Evolutionary conservation across 2,888 invertebrate genomes (phyloP), one percentile per base, ranked within the genome.

Genomic region (Malacosoma neustria): DNA sequence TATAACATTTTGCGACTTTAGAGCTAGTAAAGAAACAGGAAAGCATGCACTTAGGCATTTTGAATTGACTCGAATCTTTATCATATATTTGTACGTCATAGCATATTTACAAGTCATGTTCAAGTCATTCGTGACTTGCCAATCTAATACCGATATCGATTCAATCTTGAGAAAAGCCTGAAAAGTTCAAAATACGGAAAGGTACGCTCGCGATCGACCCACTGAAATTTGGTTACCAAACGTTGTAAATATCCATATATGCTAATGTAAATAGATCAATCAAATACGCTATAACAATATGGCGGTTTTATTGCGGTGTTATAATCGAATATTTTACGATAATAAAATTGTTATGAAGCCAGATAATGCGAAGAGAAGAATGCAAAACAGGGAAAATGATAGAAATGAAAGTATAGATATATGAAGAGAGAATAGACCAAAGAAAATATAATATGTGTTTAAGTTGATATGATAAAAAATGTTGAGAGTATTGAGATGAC

Each of bases 131-230:
- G 77, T 81, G 74, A 73, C 70, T 71, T 56, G 66, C 67, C 66
- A 61, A 72, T 73, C 63, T 59, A 52, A 57, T 58, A 60, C 51
- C 61, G 51, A 66, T 72, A 76, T 80, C 73, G 75, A 80, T 75
- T 74, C 66, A 59, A 81, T 77, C 73, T 77, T 63, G 56, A 71
- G 64, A 68, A 67, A 68, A 69, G 65, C 61, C 63, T 69, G 70
- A 70, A 80, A 81, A 76, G 65, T 79, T 77, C 65, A 64, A 61
- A 72, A 68, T 79, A 79, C 75, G 79, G 66, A 79, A 77, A 71
- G 65, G 71, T 55, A 67, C 70, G 67, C 80, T 80, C 77, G 79
- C 76, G 59, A 81, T 57, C 66, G 52, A 54, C 67, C 60, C 63
- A 62, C 65, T 63, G 63, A 69, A 70, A 72, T 22, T 22, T 22